These are phyloP conservation scores for Euborellia annulipes DNA, from an alignment of 1,140 invertebrate species.

Conservation along the genomic window DNA sequence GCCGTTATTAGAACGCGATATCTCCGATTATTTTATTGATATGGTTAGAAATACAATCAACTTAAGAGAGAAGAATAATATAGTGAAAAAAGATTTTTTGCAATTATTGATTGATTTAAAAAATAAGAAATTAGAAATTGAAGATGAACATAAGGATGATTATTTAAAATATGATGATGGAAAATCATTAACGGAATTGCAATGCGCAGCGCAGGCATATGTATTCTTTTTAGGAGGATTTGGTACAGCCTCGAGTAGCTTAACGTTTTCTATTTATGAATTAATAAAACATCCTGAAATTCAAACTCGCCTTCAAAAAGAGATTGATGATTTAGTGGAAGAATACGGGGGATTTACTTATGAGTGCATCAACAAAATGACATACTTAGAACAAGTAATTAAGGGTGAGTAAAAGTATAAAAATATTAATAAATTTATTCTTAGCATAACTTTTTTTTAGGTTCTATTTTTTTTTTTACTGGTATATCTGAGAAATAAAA, in stretches of 20 bases:
- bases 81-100: conserved; percentile 8
- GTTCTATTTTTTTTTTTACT: too few relatives aligned
- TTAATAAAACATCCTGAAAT: conserved; percentile 30
- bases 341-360: conserved; percentile 21
- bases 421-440: too few relatives aligned
- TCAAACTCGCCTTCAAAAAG: conserved; percentile 28
- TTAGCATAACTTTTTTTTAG: too few relatives aligned
- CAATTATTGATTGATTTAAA: conserved; percentile 9
- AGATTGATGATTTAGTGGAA: conserved; percentile 24
- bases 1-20: background rate
- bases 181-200: too few relatives aligned
- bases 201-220: conserved; percentile 25
- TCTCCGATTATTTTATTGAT: conserved; percentile 5
- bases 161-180: too few relatives aligned
- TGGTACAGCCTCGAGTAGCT: conserved; percentile 28
- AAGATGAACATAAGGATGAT: conserved; percentile 18
- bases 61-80: conserved; percentile 5
- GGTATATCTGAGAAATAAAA: background rate
- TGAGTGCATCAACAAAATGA: conserved; percentile 23
- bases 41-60: conserved; percentile 6
- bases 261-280: conserved; percentile 27
- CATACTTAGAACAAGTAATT: conserved; percentile 18
- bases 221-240: conserved; percentile 33
- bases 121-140: conserved; percentile 1
- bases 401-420: too few relatives aligned